Percentiles rank a stretch among this genome's conserved stretches.
These are phyloP conservation scores for Oeneis ivallda DNA, from an alignment of 2,888 invertebrate species.

Conservation along the genomic window DNA sequence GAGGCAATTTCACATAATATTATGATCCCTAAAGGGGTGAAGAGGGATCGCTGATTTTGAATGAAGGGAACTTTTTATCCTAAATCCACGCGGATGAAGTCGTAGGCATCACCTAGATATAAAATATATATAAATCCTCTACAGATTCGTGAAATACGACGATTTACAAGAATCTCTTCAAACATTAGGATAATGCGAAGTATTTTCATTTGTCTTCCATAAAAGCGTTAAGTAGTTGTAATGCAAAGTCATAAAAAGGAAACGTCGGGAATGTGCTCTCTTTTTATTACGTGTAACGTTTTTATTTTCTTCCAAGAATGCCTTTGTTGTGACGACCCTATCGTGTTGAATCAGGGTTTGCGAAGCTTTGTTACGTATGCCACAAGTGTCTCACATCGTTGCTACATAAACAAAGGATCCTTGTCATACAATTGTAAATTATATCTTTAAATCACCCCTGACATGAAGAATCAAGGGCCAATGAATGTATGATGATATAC, in stretches of 20 bases:
- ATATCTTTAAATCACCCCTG: too few relatives aligned
- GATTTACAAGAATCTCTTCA: slow-evolving; percentile 11
- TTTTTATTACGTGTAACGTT: slow-evolving; percentile 22
- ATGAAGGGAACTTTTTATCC: too few relatives aligned
- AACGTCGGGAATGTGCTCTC: slow-evolving; percentile 13
- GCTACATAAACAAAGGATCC: neutral
- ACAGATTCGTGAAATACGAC: neutral
- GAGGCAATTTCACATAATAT: too few relatives aligned
- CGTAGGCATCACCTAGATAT: too few relatives aligned
- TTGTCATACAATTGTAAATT: too few relatives aligned
- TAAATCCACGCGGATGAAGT: too few relatives aligned
- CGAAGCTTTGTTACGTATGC: slow-evolving; percentile 1
- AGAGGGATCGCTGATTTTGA: too few relatives aligned
- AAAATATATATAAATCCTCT: neutral
- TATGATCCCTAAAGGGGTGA: too few relatives aligned
- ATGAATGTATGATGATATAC: too few relatives aligned
- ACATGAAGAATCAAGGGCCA: too few relatives aligned
- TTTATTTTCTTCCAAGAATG: slow-evolving; percentile 20
- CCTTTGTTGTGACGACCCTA: neutral
- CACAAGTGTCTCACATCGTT: neutral
- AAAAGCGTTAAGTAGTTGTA: slow-evolving; percentile 21
- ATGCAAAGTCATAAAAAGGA: slow-evolving; percentile 14
- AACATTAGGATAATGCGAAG: slow-evolving; percentile 10
- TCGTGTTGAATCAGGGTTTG: slow-evolving; percentile 9
- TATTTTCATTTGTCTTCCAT: slow-evolving; percentile 17